Base-by-base conservation (phyloP, 2,888 invertebrate genomes). In the Andrena fulva region DNA sequence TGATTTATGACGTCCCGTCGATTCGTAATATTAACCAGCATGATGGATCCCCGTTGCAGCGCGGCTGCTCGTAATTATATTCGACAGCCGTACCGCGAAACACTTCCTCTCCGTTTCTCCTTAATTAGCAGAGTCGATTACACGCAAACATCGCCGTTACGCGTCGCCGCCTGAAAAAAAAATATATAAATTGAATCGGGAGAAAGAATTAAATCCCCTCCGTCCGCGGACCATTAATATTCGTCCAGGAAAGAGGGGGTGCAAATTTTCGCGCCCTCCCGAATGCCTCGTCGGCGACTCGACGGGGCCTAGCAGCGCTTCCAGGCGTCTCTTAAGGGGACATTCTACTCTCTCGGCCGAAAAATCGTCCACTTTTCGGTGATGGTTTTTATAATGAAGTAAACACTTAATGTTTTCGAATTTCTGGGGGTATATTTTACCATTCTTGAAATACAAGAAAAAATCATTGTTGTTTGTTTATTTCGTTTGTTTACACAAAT, bases 1-100 rank as follows among this genome's bases (percentile, higher is more conserved):
- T 85, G 86, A 86, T 86, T 86, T 86, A 86, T 79, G 82, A 72
- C 73, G 73, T 27, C 42, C 75, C 76, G 81, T 84, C 84, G 77
- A 85, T 85, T 85, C 81, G 73, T 76, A 74, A 81, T 85, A 86
- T 85, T 84, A 85, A 86, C 78, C 64, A 77, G 54, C 52, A 76
- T 86, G 85, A 85, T 85, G 84, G 85, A 85, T 85, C 77, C 78
- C 62, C 73, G 75, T 75, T 76, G 73, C 78, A 33, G 27, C 76
- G 63, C 75, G 76, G 80, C 66, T 50, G 70, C 75, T 72, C 75
- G 78, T 85, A 85, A 85, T 85, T 85, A 79, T 64, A 68, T 79
- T 48, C 82, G 82, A 80, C 70, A 76, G 70, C 62, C 67, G 33
- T 31, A 33, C 67, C 29, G 63, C 54, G 33, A 69, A 69, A 20